Percentiles rank a stretch among this genome's conserved stretches.
Conservation (phyloP, 2,888 invertebrate genomes). For the Trichacis sp. region DNA sequence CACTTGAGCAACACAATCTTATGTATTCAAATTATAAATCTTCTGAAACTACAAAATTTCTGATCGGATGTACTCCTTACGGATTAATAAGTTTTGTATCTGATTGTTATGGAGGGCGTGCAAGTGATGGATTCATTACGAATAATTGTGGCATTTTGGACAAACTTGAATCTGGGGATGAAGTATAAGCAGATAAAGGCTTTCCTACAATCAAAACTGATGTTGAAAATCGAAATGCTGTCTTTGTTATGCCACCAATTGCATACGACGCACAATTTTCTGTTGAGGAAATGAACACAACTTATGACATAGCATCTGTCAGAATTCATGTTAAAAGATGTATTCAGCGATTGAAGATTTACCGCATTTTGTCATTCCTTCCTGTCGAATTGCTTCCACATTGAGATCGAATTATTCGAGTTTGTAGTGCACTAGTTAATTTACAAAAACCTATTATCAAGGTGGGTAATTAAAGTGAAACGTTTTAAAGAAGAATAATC, state of each 20-base stretch:
- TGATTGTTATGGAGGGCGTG: slow-evolving; percentile 46
- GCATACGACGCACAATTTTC: slow-evolving; percentile 1
- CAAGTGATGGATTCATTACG: slow-evolving; percentile 44
- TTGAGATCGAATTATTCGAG: not conserved
- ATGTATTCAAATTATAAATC: slow-evolving; percentile 43
- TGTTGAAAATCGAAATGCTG: slow-evolving; percentile 9
- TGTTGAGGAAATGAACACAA: slow-evolving; percentile 1
- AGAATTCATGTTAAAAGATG: slow-evolving; percentile 11
- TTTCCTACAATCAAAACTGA: slow-evolving; percentile 7
- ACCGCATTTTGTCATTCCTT: not conserved
- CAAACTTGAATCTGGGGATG: slow-evolving; percentile 42
- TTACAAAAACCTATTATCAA: not conserved
- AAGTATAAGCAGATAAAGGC: slow-evolving; percentile 22
- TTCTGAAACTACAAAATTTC: slow-evolving; percentile 37
- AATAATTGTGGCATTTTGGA: slow-evolving; percentile 46
- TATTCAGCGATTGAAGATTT: slow-evolving; percentile 11
- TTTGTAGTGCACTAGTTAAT: not conserved
- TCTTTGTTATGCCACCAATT: slow-evolving; percentile 30
- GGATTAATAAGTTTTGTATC: slow-evolving; percentile 47
- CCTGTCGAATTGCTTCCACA: not conserved
- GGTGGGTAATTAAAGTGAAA: too few species aligned
- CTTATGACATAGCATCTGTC: slow-evolving; percentile 6
- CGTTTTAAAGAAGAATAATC: too few species aligned
- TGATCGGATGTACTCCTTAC: slow-evolving; percentile 41
- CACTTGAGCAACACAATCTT: slow-evolving; percentile 28